Evolutionary conservation across 1,140 invertebrate species (phyloP), one percentile per base, ranked within the genome.

Genomic region (Caenorhabditis briggsae): DNA sequence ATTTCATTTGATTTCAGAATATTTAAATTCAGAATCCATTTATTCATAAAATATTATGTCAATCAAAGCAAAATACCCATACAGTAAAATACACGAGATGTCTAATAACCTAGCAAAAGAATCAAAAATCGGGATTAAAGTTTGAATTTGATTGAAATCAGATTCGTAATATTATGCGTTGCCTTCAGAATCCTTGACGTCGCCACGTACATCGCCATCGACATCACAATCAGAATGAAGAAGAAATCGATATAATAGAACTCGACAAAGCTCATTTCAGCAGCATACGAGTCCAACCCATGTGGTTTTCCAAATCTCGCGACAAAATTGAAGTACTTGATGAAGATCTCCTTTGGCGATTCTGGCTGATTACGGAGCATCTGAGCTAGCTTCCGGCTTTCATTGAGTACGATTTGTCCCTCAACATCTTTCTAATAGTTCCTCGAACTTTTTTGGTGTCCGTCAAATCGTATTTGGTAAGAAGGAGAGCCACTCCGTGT

Each of bases 401-500:
- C 70, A 78, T 78, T 2, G 70, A 48, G 20, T 50, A 78, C 8
- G 46, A 50, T 11, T 78, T 78, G n/a, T 88, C 74, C 11, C 20
- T 85, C 33, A 88, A 61, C 61, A 88, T 78, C 20, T 86, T 59
- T 20, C 48, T 12, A 23, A 88, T 55, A 0, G 87, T 86, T 43
- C n/a, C 83, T 43, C 74, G 23, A 8, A 88, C 43, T 20, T 64
- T 64, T 14, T 88, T 64, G 7, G 56, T 18, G 59, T 74, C 43
- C 43, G 55, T 33, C 2, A 88, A 43, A 1, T 88, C 65, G 46
- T 83, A 59, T 61, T 88, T 88, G 6, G 89, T 58, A 20, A 88
- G n/a, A n/a, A 78, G 20, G 5, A 88, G 59, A 18, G 87, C 82
- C 3, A 53, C 82, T 53, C 90, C 88, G 64, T 88, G 84, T 41